Conservation (phyloP, 2,888 invertebrate genomes). For the Heteromyza rotundicornis region DNA sequence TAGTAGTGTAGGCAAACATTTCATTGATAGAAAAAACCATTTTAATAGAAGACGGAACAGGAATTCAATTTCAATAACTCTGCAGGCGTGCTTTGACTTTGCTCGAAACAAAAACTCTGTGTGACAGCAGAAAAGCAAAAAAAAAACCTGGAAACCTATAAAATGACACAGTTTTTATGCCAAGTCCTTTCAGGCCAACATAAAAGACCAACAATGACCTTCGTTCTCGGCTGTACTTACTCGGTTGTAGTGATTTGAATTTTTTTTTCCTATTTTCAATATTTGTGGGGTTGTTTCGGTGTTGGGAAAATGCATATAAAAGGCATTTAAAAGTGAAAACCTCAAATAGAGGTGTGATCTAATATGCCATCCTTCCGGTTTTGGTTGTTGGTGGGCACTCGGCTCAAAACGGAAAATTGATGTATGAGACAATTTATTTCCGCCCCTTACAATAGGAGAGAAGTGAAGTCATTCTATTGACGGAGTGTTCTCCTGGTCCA, state of each 20-base stretch:
- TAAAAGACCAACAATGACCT: neutral
- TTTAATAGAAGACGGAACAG: too few relatives aligned
- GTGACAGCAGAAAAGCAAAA: too few relatives aligned
- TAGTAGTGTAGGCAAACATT: slow-evolving; percentile 8
- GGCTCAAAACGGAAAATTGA: neutral
- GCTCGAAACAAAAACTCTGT: too few relatives aligned
- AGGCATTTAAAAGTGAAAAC: slow-evolving; percentile 35
- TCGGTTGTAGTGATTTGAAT: neutral
- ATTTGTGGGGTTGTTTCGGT: slow-evolving; percentile 32
- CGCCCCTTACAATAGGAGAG: slow-evolving; percentile 19
- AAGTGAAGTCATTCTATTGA: too few relatives aligned
- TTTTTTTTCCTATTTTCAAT: neutral
- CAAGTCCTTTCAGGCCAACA: too few relatives aligned
- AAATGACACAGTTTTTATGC: too few relatives aligned
- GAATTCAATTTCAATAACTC: slow-evolving; percentile 32
- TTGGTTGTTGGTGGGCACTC: neutral
- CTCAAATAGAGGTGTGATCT: slow-evolving; percentile 56
- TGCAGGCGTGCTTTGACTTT: slow-evolving; percentile 27
- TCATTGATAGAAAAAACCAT: too few relatives aligned
- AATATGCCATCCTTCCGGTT: slow-evolving; percentile 48
- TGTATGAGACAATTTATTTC: slow-evolving; percentile 30
- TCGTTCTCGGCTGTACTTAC: neutral
- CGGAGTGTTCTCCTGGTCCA: too few relatives aligned
- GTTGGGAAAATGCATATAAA: slow-evolving; percentile 37
- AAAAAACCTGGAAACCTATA: too few relatives aligned